phyloP scores from a whole-genome alignment of 1,140 invertebrate species.

The Wasmannia auropunctata region DNA sequence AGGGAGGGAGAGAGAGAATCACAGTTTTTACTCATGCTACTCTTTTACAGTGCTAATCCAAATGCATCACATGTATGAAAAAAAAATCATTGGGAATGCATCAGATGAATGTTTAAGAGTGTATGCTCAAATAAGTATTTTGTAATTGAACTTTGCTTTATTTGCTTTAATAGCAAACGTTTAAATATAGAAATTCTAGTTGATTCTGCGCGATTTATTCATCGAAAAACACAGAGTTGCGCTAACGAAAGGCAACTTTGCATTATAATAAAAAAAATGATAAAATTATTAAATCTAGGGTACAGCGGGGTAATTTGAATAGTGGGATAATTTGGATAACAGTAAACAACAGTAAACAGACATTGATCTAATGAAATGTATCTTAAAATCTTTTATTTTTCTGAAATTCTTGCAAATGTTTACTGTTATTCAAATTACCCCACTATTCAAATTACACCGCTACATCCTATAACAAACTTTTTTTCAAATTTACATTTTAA shows the following conservation, averaged over 20 bases:
- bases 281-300: not conserved
- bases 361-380: no score
- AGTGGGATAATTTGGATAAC: no score
- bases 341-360: no score
- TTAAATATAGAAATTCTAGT: not conserved
- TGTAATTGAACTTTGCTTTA: not conserved
- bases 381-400: no score
- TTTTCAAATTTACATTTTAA: not conserved
- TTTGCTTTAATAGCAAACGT: conserved; percentile 5
- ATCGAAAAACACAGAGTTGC: not conserved
- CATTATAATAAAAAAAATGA: not conserved
- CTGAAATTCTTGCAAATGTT: no score
- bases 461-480: no score
- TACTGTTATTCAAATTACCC: no score
- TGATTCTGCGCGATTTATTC: not conserved
- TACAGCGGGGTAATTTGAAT: no score
- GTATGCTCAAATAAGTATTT: not conserved
- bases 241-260: not conserved
- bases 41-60: not conserved
- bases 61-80: not conserved
- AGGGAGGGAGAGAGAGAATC: no score
- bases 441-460: no score
- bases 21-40: not conserved
- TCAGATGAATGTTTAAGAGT: not conserved
- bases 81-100: not conserved